Evolutionary conservation across 2,888 invertebrate genomes (phyloP).

Genomic region (Limnephilus lunatus): DNA sequence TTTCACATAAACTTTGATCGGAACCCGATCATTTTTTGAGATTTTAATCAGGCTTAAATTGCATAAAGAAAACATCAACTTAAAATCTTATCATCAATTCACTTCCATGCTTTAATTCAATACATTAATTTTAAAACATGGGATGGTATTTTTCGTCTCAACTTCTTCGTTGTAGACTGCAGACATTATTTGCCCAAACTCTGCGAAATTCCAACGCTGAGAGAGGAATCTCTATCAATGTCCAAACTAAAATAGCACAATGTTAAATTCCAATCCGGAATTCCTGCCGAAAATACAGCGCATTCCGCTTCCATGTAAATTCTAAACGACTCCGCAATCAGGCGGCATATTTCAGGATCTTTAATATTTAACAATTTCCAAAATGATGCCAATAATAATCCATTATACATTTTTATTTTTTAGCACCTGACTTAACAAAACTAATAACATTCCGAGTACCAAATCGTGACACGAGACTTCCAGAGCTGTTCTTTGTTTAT

Average conservation of each 20-base stretch:
- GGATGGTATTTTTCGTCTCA: background rate
- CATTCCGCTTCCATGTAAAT: background rate
- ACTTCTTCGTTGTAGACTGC: background rate
- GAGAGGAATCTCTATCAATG: background rate
- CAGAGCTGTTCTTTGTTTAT: too few relatives aligned
- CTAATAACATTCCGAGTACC: too few relatives aligned
- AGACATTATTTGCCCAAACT: background rate
- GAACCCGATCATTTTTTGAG: background rate
- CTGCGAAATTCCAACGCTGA: background rate
- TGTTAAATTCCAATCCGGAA: background rate
- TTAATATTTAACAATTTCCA: background rate
- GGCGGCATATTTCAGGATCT: background rate
- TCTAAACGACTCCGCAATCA: background rate
- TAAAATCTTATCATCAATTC: too few relatives aligned
- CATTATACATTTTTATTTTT: too few relatives aligned
- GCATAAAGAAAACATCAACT: too few relatives aligned
- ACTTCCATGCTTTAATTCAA: background rate
- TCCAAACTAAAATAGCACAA: background rate
- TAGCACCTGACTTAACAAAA: too few relatives aligned
- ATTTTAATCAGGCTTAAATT: too few relatives aligned
- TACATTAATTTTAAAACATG: background rate
- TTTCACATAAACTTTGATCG: background rate
- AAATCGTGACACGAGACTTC: too few relatives aligned
- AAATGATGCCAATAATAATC: too few relatives aligned
- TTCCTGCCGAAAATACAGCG: background rate